Base-by-base conservation (phyloP, 2,113 vertebrate species). In the Sarotherodon lohbergeri region DNA sequence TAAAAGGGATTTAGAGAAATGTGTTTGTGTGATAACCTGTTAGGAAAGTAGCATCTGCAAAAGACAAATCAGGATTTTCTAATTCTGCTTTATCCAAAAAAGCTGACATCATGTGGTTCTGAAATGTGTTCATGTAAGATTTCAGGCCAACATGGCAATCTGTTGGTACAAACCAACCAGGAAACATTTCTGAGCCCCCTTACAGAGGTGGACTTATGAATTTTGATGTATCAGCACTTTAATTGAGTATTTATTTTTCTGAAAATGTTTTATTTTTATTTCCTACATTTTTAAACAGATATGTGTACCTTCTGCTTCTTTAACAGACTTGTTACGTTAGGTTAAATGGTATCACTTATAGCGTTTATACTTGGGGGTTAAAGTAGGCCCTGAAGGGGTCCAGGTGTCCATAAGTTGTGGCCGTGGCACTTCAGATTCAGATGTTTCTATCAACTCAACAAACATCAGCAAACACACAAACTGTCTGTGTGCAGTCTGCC, bases 81-180 rank as follows among this genome's bases (percentile, higher is more conserved):
- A 76, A 48, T 76, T 76, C 24, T 76, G 71, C 71, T 76, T 50
- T 11, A 76, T 8, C 24, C 24, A 76, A 48, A 50, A 76, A 76
- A 5, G 7, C 14, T 1, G 24, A 76, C 27, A 61, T 32, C 32
- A 5, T 52, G 24, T 48, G 68, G 6, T 76, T 48, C 68, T 2
- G 46, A 76, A 78, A 46, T 6, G 43, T 50, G 41, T 81, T 4
- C 52, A 36, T 71, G 7, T 17, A 34, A 27, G 46, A 19, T 82
- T 24, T 54, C 1, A n/a, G 32, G n/a, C 29, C 19, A 73, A 59
- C 16, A 52, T 32, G 7, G 10, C 46, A 17, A 54, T 29, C 7
- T 36, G 52, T 55, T 36, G 22, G 8, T 22, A 6, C n/a, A 27
- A 27, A 39, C 41, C 63, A 12, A 27, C 68, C 16, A n/a, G 36